phyloP scores from a whole-genome alignment of 2,113 vertebrate genomes.

The Cairina moschata region DNA sequence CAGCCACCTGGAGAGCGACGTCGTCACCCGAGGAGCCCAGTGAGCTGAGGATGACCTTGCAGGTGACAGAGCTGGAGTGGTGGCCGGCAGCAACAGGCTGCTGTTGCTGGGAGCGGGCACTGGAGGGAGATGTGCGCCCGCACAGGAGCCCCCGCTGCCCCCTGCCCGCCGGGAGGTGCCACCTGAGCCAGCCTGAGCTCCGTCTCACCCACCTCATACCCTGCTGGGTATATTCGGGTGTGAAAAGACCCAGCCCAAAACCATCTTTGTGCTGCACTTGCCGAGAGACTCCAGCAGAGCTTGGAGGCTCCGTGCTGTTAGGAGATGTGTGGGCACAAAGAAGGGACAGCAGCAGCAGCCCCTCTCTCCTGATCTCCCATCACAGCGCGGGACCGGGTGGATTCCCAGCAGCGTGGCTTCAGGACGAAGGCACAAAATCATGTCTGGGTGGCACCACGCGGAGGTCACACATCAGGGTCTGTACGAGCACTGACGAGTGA shows the following conservation, averaged over 20 bases:
- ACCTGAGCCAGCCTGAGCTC: neutral
- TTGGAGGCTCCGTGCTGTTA: neutral
- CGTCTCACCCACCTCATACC: fast-evolving
- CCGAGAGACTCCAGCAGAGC: neutral
- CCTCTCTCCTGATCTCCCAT: neutral
- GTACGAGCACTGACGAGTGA: neutral
- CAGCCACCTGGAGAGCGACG: neutral
- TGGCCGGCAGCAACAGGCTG: conserved; percentile 28
- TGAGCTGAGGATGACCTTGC: neutral
- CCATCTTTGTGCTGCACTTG: too few species aligned
- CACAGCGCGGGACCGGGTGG: too few species aligned
- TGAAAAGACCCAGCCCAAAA: neutral
- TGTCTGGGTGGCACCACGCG: neutral
- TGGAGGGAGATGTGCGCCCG: conserved; percentile 60
- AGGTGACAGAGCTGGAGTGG: neutral
- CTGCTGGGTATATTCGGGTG: fast-evolving
- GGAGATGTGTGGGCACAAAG: neutral
- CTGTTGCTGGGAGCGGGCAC: conserved; percentile 43
- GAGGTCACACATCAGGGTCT: neutral
- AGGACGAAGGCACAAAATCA: neutral
- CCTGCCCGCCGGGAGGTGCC: neutral
- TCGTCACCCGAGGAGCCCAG: neutral
- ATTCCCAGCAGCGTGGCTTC: neutral
- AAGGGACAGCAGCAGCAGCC: neutral
- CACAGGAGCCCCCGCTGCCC: neutral